Base-by-base conservation (phyloP, 2,797 vertebrate species). In the Dendrocincla fuliginosa region DNA sequence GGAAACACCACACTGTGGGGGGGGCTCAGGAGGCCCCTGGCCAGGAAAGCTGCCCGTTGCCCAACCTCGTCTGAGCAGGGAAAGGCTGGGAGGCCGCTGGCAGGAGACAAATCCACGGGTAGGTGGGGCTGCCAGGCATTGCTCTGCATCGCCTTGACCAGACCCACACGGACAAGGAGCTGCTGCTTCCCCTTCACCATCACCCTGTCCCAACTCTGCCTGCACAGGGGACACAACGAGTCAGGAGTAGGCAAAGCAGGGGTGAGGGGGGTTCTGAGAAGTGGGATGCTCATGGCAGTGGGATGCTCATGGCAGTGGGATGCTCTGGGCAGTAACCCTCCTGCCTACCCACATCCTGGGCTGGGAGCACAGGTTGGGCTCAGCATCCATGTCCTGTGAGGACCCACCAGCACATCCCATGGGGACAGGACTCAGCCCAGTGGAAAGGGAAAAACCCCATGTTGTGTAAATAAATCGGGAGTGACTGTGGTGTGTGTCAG, bases 111-210 rank as follows among this genome's bases (percentile, higher is more conserved):
- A 75, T 8, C 53, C 14, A 1, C 27, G 19, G 18, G 42, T 25
- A n/a, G 52, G 12, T 28, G 30, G 52, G 14, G 15, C 74, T 80
- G 67, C 16, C 16, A 10, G 23, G 35, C 37, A 32, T 47, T 74
- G 37, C 49, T 81, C 24, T 32, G 53, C 39, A 33, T 18, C 52
- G 16, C 32, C 46, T 25, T 13, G 64, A 22, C 18, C 28, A 32
- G 55, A 63, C 16, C 12, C 5, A 1, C 11, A 2, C 0, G n/a
- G 11, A 11, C 30, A 22, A 44, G 13, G 35, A 53, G 30, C 13
- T 5, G 4, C 28, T 0, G 0, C 25, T 73, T 3, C 28, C 2
- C 67, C 10, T 30, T 11, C 18, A 37, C 28, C 37, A 0, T 10
- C 63, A 39, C 5, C 70, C 59, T 41, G 16, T 35, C 32, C 65